These are phyloP conservation scores for Drosophila picticornis DNA, from an alignment of 2,888 invertebrate species.

Conservation along the genomic window DNA sequence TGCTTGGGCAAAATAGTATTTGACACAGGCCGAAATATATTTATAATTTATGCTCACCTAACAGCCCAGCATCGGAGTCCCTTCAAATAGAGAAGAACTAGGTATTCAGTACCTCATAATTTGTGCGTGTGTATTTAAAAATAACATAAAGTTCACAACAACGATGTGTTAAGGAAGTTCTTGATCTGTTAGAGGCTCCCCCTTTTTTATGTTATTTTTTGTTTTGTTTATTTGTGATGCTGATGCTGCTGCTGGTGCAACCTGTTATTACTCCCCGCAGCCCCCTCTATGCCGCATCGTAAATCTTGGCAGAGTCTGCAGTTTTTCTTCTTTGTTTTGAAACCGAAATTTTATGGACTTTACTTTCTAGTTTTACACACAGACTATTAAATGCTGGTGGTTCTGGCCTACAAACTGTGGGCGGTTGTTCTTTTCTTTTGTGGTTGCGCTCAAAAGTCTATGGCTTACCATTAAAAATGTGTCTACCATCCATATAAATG, in stretches of 20 bases:
- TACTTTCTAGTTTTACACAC: slow-evolving; percentile 65
- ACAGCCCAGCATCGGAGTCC: slow-evolving; percentile 45
- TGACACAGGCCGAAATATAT: slow-evolving; percentile 76
- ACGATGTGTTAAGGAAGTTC: slow-evolving; percentile 59
- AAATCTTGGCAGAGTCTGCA: slow-evolving; percentile 52
- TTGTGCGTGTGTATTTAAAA: slow-evolving; percentile 55
- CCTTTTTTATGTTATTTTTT: slow-evolving; percentile 30
- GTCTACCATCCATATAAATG: slow-evolving; percentile 4
- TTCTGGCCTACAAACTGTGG: slow-evolving; percentile 60
- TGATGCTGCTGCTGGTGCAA: slow-evolving; percentile 50
- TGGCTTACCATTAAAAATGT: slow-evolving; percentile 30
- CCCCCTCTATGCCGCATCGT: slow-evolving; percentile 38
- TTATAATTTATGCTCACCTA: slow-evolving; percentile 76
- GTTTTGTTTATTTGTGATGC: slow-evolving; percentile 63
- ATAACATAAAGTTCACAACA: slow-evolving; percentile 53
- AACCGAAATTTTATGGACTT: slow-evolving; percentile 61
- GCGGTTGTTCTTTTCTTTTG: slow-evolving; percentile 67
- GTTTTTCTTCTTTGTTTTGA: slow-evolving; percentile 37
- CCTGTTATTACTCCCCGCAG: slow-evolving; percentile 50
- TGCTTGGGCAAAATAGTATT: slow-evolving; percentile 63
- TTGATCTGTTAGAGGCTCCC: slow-evolving; percentile 23
- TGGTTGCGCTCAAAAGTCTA: slow-evolving; percentile 42
- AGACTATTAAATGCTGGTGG: slow-evolving; percentile 57
- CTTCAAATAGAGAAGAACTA: slow-evolving; percentile 54
- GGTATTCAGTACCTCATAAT: slow-evolving; percentile 54